Evolutionary conservation across 2,797 vertebrate species (phyloP).

Genomic region (Capromys pilorides): DNA sequence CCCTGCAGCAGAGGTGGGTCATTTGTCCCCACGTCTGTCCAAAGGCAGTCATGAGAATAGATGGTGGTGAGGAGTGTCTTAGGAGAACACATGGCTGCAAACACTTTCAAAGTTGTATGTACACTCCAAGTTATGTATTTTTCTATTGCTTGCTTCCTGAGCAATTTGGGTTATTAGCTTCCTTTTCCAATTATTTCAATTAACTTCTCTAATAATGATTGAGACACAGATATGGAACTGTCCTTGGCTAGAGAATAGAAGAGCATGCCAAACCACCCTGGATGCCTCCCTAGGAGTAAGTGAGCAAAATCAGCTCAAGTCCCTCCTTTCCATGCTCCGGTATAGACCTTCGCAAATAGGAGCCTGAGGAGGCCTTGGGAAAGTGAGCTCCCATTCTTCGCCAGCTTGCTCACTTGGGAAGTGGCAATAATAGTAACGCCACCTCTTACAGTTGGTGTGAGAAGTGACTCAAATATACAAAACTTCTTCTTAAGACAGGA

Average conservation of each 20-base stretch:
- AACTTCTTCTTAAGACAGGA: neutral
- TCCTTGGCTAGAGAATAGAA: constrained; percentile 1
- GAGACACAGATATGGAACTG: neutral
- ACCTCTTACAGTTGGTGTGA: neutral
- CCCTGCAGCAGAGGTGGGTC: neutral
- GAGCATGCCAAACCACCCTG: neutral
- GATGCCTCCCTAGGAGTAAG: neutral
- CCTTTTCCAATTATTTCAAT: neutral
- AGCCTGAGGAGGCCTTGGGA: neutral
- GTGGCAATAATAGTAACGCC: neutral
- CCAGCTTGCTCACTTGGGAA: neutral
- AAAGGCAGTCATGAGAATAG: neutral
- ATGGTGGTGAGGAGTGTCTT: neutral
- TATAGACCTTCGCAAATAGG: neutral
- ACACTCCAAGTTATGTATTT: neutral
- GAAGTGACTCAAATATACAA: neutral
- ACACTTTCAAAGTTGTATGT: neutral
- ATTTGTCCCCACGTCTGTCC: neutral
- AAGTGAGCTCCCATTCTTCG: rapidly evolving
- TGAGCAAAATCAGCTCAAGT: neutral
- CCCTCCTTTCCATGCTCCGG: neutral
- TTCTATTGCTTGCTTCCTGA: neutral
- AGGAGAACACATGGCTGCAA: neutral
- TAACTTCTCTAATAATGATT: neutral
- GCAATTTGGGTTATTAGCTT: neutral